Conservation (phyloP, 2,797 vertebrate genomes). For the Octomys mimax region DNA sequence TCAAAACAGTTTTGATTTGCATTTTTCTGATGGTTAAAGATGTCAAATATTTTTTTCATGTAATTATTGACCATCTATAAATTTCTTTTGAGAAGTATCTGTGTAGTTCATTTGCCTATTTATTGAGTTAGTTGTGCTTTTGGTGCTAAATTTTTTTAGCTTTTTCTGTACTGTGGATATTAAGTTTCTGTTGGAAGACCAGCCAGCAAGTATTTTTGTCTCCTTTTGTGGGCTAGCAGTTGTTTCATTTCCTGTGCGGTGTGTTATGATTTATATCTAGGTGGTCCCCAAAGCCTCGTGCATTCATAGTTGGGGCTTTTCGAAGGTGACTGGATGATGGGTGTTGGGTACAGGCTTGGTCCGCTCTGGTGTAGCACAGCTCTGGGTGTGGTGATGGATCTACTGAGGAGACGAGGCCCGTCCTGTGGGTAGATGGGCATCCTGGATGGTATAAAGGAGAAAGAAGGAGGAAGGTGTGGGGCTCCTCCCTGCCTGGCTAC, state of each 20-base stretch:
- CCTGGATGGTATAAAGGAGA: neutral
- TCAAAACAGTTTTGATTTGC: neutral
- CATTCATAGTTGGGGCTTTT: neutral
- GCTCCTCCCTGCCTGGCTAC: neutral
- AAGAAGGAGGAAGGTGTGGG: neutral
- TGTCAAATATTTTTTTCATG: neutral
- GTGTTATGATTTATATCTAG: neutral
- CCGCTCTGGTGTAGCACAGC: neutral
- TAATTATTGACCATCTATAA: neutral
- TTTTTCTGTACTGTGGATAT: neutral
- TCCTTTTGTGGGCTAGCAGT: neutral
- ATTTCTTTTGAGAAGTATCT: neutral
- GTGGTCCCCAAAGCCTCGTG: neutral
- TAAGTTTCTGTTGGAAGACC: neutral
- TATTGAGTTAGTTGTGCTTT: neutral
- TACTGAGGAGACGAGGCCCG: neutral
- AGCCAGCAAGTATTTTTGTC: neutral
- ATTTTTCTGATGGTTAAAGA: neutral
- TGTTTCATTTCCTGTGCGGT: neutral
- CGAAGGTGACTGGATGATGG: neutral
- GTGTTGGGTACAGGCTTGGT: neutral
- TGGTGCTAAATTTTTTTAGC: neutral
- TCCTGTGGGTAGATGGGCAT: neutral
- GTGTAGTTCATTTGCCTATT: neutral
- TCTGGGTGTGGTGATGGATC: neutral